phyloP scores from a whole-genome alignment of 2,797 vertebrate species.

The Enteromius fasciolatus region DNA sequence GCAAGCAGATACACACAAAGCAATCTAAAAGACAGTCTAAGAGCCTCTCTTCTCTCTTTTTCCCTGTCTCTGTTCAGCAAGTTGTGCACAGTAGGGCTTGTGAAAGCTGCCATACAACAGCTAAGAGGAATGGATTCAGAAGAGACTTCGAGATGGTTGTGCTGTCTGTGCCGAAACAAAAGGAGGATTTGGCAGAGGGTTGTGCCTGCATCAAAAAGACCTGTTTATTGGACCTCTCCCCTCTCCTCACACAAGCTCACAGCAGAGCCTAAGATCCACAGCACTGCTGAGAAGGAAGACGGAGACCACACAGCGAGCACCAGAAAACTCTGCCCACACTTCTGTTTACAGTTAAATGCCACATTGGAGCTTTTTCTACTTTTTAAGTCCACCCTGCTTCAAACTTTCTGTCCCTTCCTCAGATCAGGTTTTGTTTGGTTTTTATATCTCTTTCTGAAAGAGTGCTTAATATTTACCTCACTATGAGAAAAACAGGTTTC shows the following conservation, averaged over 20 bases:
- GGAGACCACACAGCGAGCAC: slow-evolving; percentile 60
- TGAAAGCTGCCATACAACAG: slow-evolving; percentile 72
- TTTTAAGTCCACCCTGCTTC: slow-evolving; percentile 37
- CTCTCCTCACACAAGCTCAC: slow-evolving; percentile 60
- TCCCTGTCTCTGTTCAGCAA: slow-evolving; percentile 37
- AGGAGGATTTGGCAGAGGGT: slow-evolving; percentile 74
- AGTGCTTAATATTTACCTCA: slow-evolving; percentile 3
- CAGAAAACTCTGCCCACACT: slow-evolving; percentile 45
- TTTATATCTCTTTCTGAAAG: slow-evolving; percentile 32
- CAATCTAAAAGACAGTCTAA: slow-evolving; percentile 15
- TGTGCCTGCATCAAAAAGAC: slow-evolving; percentile 75
- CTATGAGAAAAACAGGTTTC: not conserved
- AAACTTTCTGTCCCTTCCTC: slow-evolving; percentile 34
- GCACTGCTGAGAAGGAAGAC: slow-evolving; percentile 28
- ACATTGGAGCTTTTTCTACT: slow-evolving; percentile 46
- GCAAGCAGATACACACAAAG: not conserved
- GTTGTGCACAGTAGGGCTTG: slow-evolving; percentile 64
- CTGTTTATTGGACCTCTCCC: slow-evolving; percentile 76
- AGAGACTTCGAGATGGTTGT: slow-evolving; percentile 72
- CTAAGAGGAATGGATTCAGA: slow-evolving; percentile 69
- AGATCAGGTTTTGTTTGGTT: not conserved
- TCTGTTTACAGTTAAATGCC: slow-evolving; percentile 54
- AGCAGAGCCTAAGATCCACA: slow-evolving; percentile 33
- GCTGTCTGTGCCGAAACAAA: slow-evolving; percentile 77
- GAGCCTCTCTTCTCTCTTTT: slow-evolving; percentile 25